Conservation (phyloP, 2,797 vertebrate species). For the Squalus acanthias region DNA sequence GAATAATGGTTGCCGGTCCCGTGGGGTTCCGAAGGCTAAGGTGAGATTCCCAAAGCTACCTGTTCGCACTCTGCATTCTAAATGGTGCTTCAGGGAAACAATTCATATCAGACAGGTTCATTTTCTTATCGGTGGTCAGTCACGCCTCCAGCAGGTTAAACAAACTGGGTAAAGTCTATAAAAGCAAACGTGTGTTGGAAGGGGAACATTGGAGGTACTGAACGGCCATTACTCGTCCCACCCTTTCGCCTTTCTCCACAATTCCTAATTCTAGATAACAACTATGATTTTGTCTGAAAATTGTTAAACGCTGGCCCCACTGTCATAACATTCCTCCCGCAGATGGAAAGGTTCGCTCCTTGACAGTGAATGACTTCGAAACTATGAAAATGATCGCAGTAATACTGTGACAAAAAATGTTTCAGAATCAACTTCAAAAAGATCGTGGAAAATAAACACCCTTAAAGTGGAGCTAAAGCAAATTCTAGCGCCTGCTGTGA, state of each 20-base stretch:
- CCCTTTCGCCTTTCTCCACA: not conserved
- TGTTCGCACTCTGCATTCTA: not conserved
- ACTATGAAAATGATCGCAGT: not conserved
- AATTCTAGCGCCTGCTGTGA: not conserved
- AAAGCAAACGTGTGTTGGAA: not conserved
- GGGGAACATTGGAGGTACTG: not conserved
- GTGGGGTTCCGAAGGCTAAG: no score
- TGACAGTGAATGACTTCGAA: not conserved
- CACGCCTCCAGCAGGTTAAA: not conserved
- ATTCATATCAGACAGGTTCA: not conserved
- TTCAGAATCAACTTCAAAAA: not conserved
- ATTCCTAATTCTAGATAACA: not conserved
- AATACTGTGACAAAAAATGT: not conserved
- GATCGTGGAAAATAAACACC: not conserved
- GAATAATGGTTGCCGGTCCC: not conserved
- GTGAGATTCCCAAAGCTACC: not conserved
- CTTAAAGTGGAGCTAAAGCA: no score
- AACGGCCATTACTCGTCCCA: not conserved
- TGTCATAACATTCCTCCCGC: not conserved
- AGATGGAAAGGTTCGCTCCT: not conserved
- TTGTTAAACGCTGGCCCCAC: not conserved
- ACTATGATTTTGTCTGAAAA: not conserved
- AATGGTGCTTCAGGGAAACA: not conserved
- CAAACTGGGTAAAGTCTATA: no score
- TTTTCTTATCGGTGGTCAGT: not conserved